phyloP scores from a whole-genome alignment of 2,797 vertebrate species.

The Dendrocincla tyrannina region DNA sequence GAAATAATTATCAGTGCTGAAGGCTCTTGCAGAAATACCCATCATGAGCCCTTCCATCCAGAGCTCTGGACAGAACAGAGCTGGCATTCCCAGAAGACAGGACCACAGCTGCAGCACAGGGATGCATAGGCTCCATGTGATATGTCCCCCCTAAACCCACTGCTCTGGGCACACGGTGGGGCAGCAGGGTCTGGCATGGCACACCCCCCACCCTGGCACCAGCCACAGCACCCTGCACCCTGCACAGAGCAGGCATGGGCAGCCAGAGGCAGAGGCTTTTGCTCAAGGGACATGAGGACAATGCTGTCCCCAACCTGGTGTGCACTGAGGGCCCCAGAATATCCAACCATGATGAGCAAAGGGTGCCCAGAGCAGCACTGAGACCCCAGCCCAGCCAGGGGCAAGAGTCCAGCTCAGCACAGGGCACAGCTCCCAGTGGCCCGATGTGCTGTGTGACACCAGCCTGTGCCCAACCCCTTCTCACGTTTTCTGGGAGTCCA shows the following conservation, averaged over 20 bases:
- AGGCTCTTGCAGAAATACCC: neutral
- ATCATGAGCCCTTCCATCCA: neutral
- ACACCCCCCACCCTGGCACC: neutral
- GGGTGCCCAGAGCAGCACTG: neutral
- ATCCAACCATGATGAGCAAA: fast-evolving
- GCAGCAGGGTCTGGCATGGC: fast-evolving
- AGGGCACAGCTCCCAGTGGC: neutral
- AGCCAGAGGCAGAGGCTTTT: neutral
- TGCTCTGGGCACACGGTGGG: fast-evolving
- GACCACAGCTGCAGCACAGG: fast-evolving
- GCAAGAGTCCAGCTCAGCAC: neutral
- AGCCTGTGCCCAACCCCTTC: neutral
- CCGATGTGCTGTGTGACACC: fast-evolving
- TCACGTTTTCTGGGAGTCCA: fast-evolving
- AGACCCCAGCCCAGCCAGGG: neutral
- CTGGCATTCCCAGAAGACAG: neutral
- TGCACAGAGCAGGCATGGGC: neutral
- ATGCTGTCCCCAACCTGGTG: neutral
- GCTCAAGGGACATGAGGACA: neutral
- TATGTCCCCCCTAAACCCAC: neutral
- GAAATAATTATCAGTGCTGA: neutral
- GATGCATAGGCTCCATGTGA: neutral
- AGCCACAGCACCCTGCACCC: neutral
- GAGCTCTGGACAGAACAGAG: neutral
- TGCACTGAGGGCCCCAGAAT: fast-evolving